Conservation (phyloP, 2,888 invertebrate species). For the Acrobasis consociella region DNA sequence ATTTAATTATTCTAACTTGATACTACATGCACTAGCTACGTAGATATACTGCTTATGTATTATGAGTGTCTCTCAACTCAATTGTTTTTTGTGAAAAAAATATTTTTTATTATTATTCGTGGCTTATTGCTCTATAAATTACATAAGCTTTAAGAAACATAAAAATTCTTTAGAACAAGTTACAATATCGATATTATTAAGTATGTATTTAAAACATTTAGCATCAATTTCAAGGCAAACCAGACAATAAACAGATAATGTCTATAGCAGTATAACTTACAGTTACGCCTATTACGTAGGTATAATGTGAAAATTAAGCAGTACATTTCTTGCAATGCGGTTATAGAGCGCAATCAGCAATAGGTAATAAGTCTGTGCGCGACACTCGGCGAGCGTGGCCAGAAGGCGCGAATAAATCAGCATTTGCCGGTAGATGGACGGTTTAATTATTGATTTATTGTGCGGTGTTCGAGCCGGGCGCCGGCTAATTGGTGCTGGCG, state of each 20-base stretch:
- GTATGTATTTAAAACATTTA: neutral
- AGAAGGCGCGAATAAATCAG: constrained; percentile 76
- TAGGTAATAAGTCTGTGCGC: constrained; percentile 49
- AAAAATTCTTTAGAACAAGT: neutral
- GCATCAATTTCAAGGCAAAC: constrained; percentile 13
- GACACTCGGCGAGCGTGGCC: constrained; percentile 64
- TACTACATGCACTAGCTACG: too few relatives aligned
- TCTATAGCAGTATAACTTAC: constrained; percentile 11
- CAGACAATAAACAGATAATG: constrained; percentile 14
- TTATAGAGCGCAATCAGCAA: constrained; percentile 52
- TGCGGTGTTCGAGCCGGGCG: constrained; percentile 59
- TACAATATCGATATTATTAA: neutral
- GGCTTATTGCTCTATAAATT: too few relatives aligned
- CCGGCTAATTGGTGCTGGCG: constrained; percentile 75
- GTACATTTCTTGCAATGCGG: constrained; percentile 35
- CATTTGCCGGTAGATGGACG: constrained; percentile 78
- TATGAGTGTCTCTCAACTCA: too few relatives aligned
- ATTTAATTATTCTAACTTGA: too few relatives aligned
- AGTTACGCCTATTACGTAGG: constrained; percentile 23
- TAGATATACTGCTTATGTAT: too few relatives aligned
- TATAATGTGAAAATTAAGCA: constrained; percentile 29
- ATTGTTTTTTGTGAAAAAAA: too few relatives aligned
- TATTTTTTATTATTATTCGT: too few relatives aligned
- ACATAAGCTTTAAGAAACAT: too few relatives aligned
- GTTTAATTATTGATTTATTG: constrained; percentile 82